Evolutionary conservation across 1,140 invertebrate species (phyloP).

Genomic region (Drosophila sturtevanti): DNA sequence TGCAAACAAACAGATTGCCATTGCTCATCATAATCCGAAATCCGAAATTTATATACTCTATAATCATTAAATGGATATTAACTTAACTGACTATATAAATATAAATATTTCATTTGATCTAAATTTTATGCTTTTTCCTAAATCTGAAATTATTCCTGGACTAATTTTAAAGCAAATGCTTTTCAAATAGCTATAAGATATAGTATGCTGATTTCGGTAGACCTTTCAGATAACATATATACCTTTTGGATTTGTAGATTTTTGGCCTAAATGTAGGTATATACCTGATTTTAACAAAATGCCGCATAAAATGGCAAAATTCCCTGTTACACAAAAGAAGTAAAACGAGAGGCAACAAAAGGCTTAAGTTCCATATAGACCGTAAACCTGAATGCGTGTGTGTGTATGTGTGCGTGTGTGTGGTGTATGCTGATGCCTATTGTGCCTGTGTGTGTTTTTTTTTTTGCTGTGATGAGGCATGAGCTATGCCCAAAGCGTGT

Average conservation of each 20-base stretch:
- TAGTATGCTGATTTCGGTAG: too few species aligned
- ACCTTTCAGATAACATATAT: too few species aligned
- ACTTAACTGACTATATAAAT: too few species aligned
- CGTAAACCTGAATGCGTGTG: constrained; percentile 18
- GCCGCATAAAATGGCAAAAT: not conserved
- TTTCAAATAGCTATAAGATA: too few species aligned
- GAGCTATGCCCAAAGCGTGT: constrained; percentile 56
- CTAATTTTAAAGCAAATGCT: too few species aligned
- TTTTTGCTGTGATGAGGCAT: not conserved
- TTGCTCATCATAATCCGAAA: not conserved
- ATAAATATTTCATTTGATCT: too few species aligned
- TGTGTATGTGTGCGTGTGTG: constrained; percentile 26
- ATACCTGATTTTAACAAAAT: not conserved
- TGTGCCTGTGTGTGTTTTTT: not conserved
- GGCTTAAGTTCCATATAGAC: constrained; percentile 26
- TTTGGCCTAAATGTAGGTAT: not conserved
- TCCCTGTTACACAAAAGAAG: not conserved
- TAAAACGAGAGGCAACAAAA: constrained; percentile 21
- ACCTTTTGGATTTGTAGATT: not conserved
- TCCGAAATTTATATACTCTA: not conserved
- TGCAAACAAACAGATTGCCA: not conserved
- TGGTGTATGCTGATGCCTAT: constrained; percentile 2
- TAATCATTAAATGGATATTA: not conserved
- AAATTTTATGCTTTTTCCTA: too few species aligned
- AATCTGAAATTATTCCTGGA: too few species aligned